A percentile compares a stretch with the other conserved stretches of the same genome.
phyloP scores from a whole-genome alignment of 2,888 invertebrate species.

The Anorthoa munda region DNA sequence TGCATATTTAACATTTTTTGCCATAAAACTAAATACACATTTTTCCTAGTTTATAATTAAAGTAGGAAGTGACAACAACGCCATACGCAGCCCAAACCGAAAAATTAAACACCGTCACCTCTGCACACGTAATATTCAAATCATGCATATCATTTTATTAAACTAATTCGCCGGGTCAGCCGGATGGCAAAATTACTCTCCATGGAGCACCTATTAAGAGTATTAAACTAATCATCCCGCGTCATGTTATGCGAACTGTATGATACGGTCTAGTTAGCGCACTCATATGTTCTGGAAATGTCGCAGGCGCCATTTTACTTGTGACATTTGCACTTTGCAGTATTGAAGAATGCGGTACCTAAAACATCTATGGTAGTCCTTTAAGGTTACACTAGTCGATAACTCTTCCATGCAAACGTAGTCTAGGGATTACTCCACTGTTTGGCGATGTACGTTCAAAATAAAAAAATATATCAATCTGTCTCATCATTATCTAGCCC shows the following conservation, averaged over 20 bases:
- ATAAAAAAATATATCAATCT: no score
- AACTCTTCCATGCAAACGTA: no score
- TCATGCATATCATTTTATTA: constrained; percentile 46
- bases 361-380: no score
- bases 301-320: not conserved
- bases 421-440: no score
- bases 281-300: constrained; percentile 34
- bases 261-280: constrained; percentile 42
- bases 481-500: no score
- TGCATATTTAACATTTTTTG: no score
- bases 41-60: not conserved
- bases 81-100: constrained; percentile 6
- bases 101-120: constrained; percentile 23
- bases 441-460: no score
- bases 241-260: constrained; percentile 42
- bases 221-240: constrained; percentile 69
- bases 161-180: constrained; percentile 66
- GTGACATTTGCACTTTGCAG: not conserved
- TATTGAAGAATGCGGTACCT: no score
- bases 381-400: no score
- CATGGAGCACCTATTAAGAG: constrained; percentile 69
- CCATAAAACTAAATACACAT: no score
- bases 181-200: constrained; percentile 76
- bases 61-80: not conserved
- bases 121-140: constrained; percentile 43